Conservation (phyloP, 2,113 vertebrate genomes). For the Piaya cayana region DNA sequence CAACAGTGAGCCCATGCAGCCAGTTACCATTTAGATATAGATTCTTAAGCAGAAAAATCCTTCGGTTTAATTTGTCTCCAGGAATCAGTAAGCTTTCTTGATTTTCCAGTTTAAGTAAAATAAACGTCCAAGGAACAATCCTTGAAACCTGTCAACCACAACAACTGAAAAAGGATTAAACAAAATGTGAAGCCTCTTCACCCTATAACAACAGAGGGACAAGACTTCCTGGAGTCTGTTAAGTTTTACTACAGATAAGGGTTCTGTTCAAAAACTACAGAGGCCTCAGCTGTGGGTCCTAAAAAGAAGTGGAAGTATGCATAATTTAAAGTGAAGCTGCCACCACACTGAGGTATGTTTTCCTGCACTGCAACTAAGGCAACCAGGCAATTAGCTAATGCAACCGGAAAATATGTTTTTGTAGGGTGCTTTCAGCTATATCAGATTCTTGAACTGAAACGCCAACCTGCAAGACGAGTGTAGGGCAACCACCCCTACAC, state of each 20-base stretch:
- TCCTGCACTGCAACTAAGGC: not conserved
- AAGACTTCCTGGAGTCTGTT: not conserved
- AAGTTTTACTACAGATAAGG: not conserved
- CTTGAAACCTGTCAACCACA: not conserved
- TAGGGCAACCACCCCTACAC: not conserved
- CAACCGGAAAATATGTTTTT: not conserved
- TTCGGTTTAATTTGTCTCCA: not conserved
- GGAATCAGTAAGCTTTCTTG: not conserved
- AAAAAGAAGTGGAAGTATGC: not conserved
- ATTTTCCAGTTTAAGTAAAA: not conserved
- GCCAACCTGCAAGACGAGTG: not conserved
- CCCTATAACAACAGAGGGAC: rapidly evolving
- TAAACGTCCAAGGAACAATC: not conserved
- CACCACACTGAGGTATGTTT: not conserved
- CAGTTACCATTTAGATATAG: rapidly evolving
- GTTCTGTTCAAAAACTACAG: not conserved
- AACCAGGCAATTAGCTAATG: not conserved
- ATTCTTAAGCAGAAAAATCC: not conserved
- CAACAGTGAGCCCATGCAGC: not conserved
- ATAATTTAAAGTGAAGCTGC: not conserved
- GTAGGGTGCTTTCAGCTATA: not conserved
- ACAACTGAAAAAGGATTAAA: not conserved
- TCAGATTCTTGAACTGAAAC: not conserved
- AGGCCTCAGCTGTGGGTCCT: not conserved
- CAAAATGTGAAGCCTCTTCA: not conserved